Conservation (phyloP, 2,113 vertebrate genomes). For the Dasyornis broadbenti region DNA sequence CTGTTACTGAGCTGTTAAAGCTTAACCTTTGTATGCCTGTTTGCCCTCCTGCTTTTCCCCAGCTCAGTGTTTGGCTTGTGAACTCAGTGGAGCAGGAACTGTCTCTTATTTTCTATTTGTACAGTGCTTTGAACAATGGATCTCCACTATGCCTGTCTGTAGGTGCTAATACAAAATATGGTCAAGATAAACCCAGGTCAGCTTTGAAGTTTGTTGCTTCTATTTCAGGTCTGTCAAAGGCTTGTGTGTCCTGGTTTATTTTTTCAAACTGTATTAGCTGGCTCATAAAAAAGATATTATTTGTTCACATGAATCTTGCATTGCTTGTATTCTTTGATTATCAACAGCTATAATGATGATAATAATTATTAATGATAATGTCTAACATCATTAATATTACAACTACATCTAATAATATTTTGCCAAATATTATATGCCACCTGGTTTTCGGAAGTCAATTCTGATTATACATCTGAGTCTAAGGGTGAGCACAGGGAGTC, state of each 20-base stretch:
- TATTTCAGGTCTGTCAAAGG: not conserved
- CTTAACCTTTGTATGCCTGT: not conserved
- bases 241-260: not conserved
- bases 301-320: not conserved
- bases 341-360: not conserved
- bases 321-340: not conserved
- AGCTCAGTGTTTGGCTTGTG: not conserved
- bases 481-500: not conserved
- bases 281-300: not conserved
- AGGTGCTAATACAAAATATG: not conserved
- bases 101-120: slow-evolving; percentile 19
- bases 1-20: not conserved
- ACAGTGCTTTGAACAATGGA: not conserved
- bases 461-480: not conserved
- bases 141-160: not conserved
- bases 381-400: not conserved
- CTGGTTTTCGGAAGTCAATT: not conserved
- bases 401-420: not conserved
- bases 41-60: not conserved
- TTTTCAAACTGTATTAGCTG: not conserved
- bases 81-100: not conserved
- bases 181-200: not conserved
- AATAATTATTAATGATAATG: not conserved
- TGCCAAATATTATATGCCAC: not conserved
- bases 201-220: not conserved